Evolutionary conservation across 1,140 invertebrate species (phyloP), one percentile per base, ranked within the genome.

Genomic region (Luehdorfia chinensis): DNA sequence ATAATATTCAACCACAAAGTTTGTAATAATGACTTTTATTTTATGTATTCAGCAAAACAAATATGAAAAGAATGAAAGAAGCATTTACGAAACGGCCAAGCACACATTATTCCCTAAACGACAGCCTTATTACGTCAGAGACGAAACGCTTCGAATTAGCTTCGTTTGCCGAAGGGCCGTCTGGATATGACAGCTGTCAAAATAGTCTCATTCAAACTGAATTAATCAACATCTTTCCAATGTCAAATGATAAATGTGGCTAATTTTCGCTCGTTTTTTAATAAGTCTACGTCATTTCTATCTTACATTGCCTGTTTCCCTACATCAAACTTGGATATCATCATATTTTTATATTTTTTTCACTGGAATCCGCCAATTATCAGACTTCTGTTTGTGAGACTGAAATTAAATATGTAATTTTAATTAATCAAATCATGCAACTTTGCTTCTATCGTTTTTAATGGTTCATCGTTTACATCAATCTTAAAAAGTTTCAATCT

Each of bases 141-240:
- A 47, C 47, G 52, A 47, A 58, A 58, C 46, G 52, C 60, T 53
- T 34, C 51, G 63, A 74, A 79, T 83, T 79, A 77, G 75, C 66
- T 78, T 78, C 75, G 69, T 81, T 81, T 70, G 71, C 75, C 74
- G 63, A 67, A 75, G 67, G 75, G 69, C 58, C 55, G 60, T 56
- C 66, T 79, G 74, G 47, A 43, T 59, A 55, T 83, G 78, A 77
- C 78, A 83, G 75, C 71, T 71, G 69, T 78, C 78, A 77, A 83
- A 83, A 79, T 76, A 73, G 66, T 55, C 66, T 66, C 55, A 67
- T 66, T 64, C 55, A 47, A 63, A 78, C 68, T 71, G 61, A 57
- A 62, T 57, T 49, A 36, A 39, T 49, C 25, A 30, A 14, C 14
- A 16, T 30, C 14, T 43, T 43, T 43, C 23, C 11, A 16, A 37